These are phyloP conservation scores for Cyphomyrus discorhynchus DNA, from an alignment of 2,113 vertebrate genomes.

Conservation along the genomic window DNA sequence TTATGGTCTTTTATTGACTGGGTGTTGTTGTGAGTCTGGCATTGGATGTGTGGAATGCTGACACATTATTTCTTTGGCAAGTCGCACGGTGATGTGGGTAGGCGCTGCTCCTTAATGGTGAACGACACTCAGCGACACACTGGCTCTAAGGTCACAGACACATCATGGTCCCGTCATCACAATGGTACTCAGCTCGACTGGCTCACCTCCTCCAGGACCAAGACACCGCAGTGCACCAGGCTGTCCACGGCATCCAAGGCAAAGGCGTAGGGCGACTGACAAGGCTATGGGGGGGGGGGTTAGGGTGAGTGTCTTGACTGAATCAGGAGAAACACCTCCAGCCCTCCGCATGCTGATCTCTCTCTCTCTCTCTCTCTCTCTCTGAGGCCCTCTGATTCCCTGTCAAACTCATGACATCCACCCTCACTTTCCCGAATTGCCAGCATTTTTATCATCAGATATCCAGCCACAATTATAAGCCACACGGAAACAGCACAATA, in stretches of 20 bases:
- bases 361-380: background rate
- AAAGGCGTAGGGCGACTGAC: conserved; percentile 64
- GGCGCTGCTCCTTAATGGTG: background rate
- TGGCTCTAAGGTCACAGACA: background rate
- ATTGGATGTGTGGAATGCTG: background rate
- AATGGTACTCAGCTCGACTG: background rate
- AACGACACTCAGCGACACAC: background rate
- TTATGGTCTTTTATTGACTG: background rate
- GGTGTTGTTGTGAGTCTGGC: background rate
- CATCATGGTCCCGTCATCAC: background rate
- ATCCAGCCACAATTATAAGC: background rate
- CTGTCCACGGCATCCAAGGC: conserved; percentile 78
- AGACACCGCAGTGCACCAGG: conserved; percentile 74
- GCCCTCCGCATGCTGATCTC: background rate
- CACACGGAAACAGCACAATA: background rate
- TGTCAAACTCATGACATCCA: background rate
- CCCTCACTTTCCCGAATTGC: background rate
- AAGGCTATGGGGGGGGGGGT: conserved; percentile 63
- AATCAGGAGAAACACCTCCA: background rate
- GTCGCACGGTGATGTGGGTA: background rate
- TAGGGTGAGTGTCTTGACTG: background rate
- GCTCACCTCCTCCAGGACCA: conserved; percentile 80
- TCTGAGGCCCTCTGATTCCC: background rate
- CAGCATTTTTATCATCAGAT: background rate
- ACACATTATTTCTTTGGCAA: background rate